Conservation (phyloP, 2,113 vertebrate species). For the Myotis lucifugus region DNA sequence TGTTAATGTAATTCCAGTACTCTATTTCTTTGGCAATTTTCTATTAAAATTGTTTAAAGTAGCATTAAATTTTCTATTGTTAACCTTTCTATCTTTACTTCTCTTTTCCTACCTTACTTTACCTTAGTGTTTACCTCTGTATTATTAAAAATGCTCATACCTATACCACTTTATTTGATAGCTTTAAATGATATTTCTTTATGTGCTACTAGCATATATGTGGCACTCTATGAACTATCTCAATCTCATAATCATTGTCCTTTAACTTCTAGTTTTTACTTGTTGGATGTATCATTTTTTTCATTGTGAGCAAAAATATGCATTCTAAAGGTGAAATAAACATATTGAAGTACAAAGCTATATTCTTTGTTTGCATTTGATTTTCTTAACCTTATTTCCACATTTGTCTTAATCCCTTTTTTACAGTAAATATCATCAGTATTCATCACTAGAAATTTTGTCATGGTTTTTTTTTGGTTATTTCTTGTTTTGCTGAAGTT, state of each 20-base stretch:
- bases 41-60: background rate
- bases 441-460: background rate
- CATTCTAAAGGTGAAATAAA: no score
- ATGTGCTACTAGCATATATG: background rate
- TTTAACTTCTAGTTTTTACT: background rate
- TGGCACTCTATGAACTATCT: background rate
- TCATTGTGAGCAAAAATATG: background rate
- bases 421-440: background rate
- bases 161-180: background rate
- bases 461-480: background rate
- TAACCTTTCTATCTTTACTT: background rate
- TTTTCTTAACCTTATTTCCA: background rate
- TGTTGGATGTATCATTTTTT: constrained; percentile 7
- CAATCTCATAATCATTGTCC: background rate
- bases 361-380: background rate
- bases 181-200: background rate
- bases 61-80: background rate
- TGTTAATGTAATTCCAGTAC: background rate
- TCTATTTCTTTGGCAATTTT: background rate
- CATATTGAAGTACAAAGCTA: no score
- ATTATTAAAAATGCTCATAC: background rate
- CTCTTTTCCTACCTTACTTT: background rate
- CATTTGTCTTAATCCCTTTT: constrained; percentile 9
- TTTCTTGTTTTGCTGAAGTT: constrained; percentile 15
- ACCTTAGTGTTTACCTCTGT: constrained; percentile 2